phyloP scores from a whole-genome alignment of 2,888 invertebrate species.

The Drosophila colorata region DNA sequence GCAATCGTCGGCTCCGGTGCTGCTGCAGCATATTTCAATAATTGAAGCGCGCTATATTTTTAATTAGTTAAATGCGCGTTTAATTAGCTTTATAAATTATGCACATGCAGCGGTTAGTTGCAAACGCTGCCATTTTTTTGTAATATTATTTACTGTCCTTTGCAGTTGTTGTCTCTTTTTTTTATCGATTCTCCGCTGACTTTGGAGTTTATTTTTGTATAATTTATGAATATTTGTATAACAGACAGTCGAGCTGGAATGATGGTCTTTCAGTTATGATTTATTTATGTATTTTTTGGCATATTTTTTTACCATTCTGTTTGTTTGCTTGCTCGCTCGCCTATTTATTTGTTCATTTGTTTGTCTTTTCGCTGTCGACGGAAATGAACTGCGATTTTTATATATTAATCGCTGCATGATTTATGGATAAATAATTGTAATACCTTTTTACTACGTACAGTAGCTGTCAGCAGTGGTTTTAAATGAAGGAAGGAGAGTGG shows the following conservation, averaged over 20 bases:
- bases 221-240: constrained; percentile 66
- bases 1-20: constrained; percentile 7
- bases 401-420: constrained; percentile 75
- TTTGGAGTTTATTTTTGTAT: constrained; percentile 44
- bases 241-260: constrained; percentile 33
- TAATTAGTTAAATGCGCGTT: constrained; percentile 80
- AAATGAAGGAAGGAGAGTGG: constrained; percentile 5
- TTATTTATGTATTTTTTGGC: constrained; percentile 67
- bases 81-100: constrained; percentile 82
- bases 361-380: constrained; percentile 71
- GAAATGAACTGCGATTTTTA: constrained; percentile 79
- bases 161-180: constrained; percentile 20
- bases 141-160: constrained; percentile 38
- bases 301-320: constrained; percentile 40
- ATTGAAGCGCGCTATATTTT: constrained; percentile 77
- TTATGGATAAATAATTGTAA: constrained; percentile 73
- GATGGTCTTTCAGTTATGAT: constrained; percentile 61
- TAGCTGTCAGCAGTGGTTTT: constrained; percentile 45
- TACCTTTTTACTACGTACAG: constrained; percentile 42
- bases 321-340: constrained; percentile 42
- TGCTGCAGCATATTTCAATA: constrained; percentile 75
- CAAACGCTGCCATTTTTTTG: constrained; percentile 22
- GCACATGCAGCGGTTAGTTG: constrained; percentile 78
- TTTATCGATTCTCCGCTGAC: constrained; percentile 16
- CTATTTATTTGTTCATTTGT: constrained; percentile 46